Percentiles rank a stretch among this genome's conserved stretches.
phyloP scores from a whole-genome alignment of 2,797 vertebrate species.

The Todus mexicanus region DNA sequence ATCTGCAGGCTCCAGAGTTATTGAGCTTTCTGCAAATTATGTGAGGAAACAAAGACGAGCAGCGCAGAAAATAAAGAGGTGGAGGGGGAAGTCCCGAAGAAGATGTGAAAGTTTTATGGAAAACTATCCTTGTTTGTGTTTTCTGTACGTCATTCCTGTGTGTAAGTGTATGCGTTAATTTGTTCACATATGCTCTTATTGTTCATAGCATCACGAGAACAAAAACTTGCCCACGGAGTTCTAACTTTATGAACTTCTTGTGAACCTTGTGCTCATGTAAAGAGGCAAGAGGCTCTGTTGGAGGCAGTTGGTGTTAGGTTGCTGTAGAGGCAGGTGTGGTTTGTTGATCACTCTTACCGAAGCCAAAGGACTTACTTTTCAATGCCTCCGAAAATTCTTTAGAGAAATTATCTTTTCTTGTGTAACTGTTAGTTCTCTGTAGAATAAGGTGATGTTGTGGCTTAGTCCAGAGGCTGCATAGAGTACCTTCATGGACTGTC shows the following conservation, averaged over 20 bases:
- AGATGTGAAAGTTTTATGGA: not conserved
- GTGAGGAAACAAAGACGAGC: not conserved
- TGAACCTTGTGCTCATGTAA: not conserved
- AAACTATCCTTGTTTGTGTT: not conserved
- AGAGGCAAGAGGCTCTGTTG: not conserved
- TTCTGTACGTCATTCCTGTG: not conserved
- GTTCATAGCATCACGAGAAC: not conserved
- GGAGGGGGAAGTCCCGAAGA: not conserved
- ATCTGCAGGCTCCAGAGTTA: not conserved
- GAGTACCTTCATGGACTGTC: not conserved
- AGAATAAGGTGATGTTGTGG: not conserved
- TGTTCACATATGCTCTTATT: not conserved
- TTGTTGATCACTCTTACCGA: not conserved
- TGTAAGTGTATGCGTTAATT: not conserved
- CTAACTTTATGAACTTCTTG: not conserved
- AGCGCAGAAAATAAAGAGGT: not conserved
- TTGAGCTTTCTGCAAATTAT: not conserved
- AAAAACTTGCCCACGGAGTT: not conserved
- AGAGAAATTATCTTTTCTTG: not conserved
- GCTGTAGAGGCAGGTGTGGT: not conserved
- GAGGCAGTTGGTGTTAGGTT: accelerated
- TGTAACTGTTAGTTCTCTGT: not conserved
- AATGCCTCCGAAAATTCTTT: not conserved
- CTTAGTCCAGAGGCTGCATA: not conserved
- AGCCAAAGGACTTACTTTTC: not conserved